These are phyloP conservation scores for Egretta garzetta DNA, from an alignment of 2,113 vertebrate genomes.

Conservation along the genomic window DNA sequence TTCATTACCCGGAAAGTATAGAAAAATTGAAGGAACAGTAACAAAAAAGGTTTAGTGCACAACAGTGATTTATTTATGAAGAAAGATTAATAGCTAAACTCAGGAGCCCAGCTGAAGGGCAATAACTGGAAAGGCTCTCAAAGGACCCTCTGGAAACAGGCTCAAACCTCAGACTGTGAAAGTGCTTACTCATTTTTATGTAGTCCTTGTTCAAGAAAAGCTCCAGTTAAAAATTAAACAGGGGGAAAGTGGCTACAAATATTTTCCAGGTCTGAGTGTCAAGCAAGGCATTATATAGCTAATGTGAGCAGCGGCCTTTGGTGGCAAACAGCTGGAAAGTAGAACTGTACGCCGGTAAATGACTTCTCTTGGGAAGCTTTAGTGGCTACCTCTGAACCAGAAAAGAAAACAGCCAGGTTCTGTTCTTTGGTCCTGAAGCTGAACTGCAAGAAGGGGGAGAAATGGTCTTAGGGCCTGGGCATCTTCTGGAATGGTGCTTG, in stretches of 20 bases:
- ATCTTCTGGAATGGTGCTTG: neutral
- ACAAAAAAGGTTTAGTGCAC: neutral
- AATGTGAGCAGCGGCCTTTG: neutral
- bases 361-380: neutral
- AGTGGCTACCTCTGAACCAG: neutral
- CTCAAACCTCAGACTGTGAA: neutral
- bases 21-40: neutral
- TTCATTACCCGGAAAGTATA: neutral
- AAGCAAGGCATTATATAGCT: neutral
- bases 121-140: constrained; percentile 29
- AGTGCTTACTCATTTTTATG: constrained; percentile 28
- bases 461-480: neutral
- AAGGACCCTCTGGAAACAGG: neutral
- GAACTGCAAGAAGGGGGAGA: neutral
- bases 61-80: constrained; percentile 10
- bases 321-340: neutral
- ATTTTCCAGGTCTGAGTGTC: neutral
- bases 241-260: neutral
- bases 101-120: neutral
- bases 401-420: neutral
- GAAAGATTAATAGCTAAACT: constrained; percentile 29
- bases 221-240: constrained; percentile 19
- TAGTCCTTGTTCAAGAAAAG: neutral
- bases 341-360: neutral
- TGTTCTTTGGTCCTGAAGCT: neutral